Percentiles rank a stretch among this genome's conserved stretches.
These are phyloP conservation scores for Cataglyphis cursor DNA, from an alignment of 2,888 invertebrate genomes.

Conservation along the genomic window DNA sequence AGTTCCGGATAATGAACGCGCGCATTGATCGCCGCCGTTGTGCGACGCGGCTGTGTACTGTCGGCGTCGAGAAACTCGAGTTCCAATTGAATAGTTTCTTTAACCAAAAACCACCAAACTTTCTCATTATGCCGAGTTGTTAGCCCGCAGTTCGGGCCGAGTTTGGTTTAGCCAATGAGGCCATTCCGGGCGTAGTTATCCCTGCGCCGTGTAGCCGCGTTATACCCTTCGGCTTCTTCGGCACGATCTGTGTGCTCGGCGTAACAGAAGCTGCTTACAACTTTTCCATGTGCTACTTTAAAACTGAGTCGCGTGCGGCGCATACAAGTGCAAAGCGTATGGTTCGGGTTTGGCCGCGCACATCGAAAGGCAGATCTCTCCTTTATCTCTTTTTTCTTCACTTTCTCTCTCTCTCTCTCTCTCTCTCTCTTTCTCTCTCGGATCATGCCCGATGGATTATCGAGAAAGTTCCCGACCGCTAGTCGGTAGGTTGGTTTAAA, in stretches of 20 bases:
- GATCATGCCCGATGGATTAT: slow-evolving; percentile 66
- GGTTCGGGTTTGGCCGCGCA: not conserved
- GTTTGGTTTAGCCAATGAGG: slow-evolving; percentile 76
- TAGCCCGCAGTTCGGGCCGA: slow-evolving; percentile 74
- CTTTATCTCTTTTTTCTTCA: no score
- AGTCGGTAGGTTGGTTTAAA: slow-evolving; percentile 58
- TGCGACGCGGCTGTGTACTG: slow-evolving; percentile 22
- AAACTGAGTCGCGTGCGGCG: slow-evolving; percentile 63
- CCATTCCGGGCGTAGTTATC: slow-evolving; percentile 59
- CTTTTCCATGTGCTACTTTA: slow-evolving; percentile 75
- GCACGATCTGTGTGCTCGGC: slow-evolving; percentile 56
- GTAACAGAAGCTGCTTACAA: slow-evolving; percentile 77
- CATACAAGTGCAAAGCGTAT: slow-evolving; percentile 24
- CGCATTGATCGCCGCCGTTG: slow-evolving; percentile 58
- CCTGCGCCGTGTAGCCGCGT: slow-evolving; percentile 8
- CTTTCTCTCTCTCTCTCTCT: no score
- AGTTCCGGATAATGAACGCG: slow-evolving; percentile 25
- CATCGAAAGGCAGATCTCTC: not conserved
- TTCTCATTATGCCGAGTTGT: slow-evolving; percentile 79
- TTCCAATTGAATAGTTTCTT: slow-evolving; percentile 77
- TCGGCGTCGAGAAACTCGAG: slow-evolving; percentile 65
- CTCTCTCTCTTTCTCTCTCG: not conserved
- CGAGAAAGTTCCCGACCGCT: slow-evolving; percentile 69
- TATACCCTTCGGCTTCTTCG: slow-evolving; percentile 58
- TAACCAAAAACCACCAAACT: slow-evolving; percentile 75